Percentiles rank a stretch among this genome's conserved stretches.
These are phyloP conservation scores for Cebidichthys violaceus DNA, from an alignment of 2,113 vertebrate genomes.

Conservation along the genomic window DNA sequence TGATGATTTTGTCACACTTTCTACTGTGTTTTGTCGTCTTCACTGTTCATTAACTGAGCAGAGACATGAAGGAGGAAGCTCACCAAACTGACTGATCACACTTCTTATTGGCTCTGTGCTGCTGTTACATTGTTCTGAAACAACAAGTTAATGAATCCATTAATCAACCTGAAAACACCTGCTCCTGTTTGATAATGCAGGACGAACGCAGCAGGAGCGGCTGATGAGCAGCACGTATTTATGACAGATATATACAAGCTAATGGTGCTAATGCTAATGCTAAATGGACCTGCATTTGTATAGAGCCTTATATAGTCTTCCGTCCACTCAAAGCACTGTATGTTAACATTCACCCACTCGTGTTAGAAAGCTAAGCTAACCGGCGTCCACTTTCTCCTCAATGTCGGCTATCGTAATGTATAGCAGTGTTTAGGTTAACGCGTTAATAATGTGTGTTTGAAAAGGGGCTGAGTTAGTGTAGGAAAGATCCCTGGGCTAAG, in stretches of 20 bases:
- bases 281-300: neutral
- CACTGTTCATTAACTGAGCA: neutral
- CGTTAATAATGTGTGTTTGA: too few species aligned
- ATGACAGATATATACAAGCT: neutral
- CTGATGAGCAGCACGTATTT: neutral
- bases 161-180: neutral
- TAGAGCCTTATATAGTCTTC: too few species aligned
- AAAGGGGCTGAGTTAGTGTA: too few species aligned
- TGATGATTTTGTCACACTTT: neutral
- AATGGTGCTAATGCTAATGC: neutral
- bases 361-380: too few species aligned
- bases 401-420: too few species aligned
- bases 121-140: neutral
- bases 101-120: neutral
- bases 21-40: neutral
- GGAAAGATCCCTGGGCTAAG: too few species aligned
- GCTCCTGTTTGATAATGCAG: neutral
- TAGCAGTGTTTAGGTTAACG: too few species aligned
- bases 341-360: too few species aligned
- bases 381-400: too few species aligned
- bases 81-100: neutral
- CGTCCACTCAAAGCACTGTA: too few species aligned
- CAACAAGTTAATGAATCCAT: neutral
- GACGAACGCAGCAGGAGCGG: neutral
- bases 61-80: neutral